Evolutionary conservation across 2,888 invertebrate genomes (phyloP), one percentile per base, ranked within the genome.

Genomic region (Luperina testacea): DNA sequence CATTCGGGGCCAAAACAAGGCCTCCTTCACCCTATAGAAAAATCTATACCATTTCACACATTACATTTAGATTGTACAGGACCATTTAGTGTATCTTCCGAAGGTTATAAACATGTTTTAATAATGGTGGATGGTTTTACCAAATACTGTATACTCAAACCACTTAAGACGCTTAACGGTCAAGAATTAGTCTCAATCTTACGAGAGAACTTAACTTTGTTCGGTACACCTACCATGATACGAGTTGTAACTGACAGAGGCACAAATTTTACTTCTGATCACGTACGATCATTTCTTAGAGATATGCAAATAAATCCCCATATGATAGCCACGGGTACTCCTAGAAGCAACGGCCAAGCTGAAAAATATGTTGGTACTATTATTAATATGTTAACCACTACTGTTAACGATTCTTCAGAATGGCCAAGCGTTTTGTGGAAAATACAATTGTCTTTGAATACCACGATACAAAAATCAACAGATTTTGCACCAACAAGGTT

Each of bases 121-220:
- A 51, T 73, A 45, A 59, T 77, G n/a, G 67, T 72, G 11, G 91
- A 91, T 74, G 90, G 89, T 0, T 91, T 91, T 80, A 92, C 91
- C 0, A 92, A 92, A 78, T 91, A 88, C 75, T 88, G 86, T 77
- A 11, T 90, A 9, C n/a, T 91, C 2, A 90, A 90, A 81, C 87
- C 89, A 0, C 75, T 91, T 9, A 90, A 89, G 87, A 88, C 76
- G 13, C 20, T 91, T 8, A 82, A 15, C 42, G 68, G 75, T 6
- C 32, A 70, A 2, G 91, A 91, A 81, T n/a, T 90, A 2, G 24
- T 90, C 1, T 63, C 81, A 11, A 20, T 84, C 1, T 73, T 90
- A 13, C 72, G 90, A 6, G 90, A 57, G 90, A 7, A 87, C 84
- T 71, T 91, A 0, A 89, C 90, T 0, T 15, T 88, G 68, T 87